Evolutionary conservation across 2,888 invertebrate genomes (phyloP), one percentile per base, ranked within the genome.

Genomic region (Adelognathus sp.): DNA sequence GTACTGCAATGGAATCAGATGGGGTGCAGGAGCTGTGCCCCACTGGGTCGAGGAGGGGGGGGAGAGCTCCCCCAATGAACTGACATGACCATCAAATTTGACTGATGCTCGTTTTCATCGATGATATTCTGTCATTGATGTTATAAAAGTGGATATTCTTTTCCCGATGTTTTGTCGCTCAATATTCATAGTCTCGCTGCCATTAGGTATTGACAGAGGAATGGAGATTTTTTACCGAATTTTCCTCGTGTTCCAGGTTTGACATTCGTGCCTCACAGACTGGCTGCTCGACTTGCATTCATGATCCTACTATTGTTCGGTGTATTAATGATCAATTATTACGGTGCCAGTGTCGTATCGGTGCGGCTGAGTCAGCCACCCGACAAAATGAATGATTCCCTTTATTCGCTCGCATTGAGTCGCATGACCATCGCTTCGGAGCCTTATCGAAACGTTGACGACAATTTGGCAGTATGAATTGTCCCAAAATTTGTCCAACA

Each of bases 321-420:
- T 29, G 83, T 88, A 63, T 78, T 90, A 16, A 82, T 90, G 41
- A 88, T 86, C 31, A 90, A 89, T 79, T 90, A 88, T 71, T 90
- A 90, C 63, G 87, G 88, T 1, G 89, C 85, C 3, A 88, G 87
- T 63, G 85, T 90, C 3, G 90, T 90, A 3, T 90, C 90, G 0
- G 86, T 86, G 5, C 86, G 89, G 41, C 80, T 90, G 6, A 88
- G 85, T 69, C 83, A 87, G 46, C 89, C 90, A 1, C 82, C 89
- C 2, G 86, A 86, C 2, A 90, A 88, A 83, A 88, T 90, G 81
- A 89, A 90, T 56, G 90, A 90, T 80, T 89, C 89, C 0, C 81
- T 90, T 1, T 84, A 83, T 2, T 83, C 87, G 14, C 83, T 90
- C 3, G 82, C 85, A 0, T 82, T 85, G 16, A 85, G 86, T 31